Conservation (phyloP, 1,140 invertebrate genomes). For the Luehdorfia chinensis region DNA sequence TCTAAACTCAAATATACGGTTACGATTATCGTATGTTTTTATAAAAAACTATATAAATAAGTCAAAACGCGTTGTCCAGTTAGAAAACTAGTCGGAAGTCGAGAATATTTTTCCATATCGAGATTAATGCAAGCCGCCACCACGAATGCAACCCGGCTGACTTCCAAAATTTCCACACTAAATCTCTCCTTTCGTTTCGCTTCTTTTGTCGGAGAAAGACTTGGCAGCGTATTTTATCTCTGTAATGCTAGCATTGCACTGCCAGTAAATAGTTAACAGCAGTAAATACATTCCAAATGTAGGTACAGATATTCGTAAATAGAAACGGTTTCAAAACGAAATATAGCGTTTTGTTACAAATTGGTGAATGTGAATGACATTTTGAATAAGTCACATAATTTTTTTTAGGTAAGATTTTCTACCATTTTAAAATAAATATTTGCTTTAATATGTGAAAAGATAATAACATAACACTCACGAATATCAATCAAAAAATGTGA, state of each 20-base stretch:
- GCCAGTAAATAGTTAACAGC: slow-evolving; percentile 49
- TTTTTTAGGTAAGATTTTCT: no score
- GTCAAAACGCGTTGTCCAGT: slow-evolving; percentile 35
- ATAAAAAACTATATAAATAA: slow-evolving; percentile 25
- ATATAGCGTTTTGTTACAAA: neutral
- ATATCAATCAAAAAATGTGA: no score
- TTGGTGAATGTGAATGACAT: no score
- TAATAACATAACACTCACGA: no score
- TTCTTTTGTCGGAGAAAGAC: slow-evolving; percentile 65
- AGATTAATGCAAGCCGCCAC: slow-evolving; percentile 65
- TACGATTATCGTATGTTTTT: slow-evolving; percentile 9
- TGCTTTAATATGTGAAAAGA: no score
- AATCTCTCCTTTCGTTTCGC: slow-evolving; percentile 66
- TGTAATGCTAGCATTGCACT: slow-evolving; percentile 61
- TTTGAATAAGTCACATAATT: no score
- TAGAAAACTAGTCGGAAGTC: slow-evolving; percentile 40
- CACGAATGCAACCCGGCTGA: slow-evolving; percentile 62
- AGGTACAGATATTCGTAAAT: slow-evolving; percentile 17
- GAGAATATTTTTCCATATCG: slow-evolving; percentile 54
- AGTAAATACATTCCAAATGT: slow-evolving; percentile 22
- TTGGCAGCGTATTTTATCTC: slow-evolving; percentile 73
- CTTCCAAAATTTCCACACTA: slow-evolving; percentile 73
- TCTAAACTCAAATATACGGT: slow-evolving; percentile 8
- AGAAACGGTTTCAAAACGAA: slow-evolving; percentile 3
- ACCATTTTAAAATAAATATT: no score